Evolutionary conservation across 2,113 vertebrate genomes (phyloP), one percentile per base, ranked within the genome.

Genomic region (Marcusenius ussheri): DNA sequence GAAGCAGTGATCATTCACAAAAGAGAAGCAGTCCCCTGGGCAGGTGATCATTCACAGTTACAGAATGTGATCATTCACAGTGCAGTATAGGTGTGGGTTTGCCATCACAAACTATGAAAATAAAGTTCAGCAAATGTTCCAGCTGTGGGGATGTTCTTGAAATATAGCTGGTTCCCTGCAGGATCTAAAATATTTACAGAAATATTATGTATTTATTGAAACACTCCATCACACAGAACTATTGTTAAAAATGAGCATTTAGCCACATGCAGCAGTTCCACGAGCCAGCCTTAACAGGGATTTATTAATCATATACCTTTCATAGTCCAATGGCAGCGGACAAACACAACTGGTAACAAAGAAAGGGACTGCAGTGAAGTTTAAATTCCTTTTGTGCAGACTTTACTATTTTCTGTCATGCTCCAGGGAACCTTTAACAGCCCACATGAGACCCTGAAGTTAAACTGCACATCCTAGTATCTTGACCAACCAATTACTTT

Each of bases 401-500:
- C 51, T 85, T 83, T 84, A 74, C n/a, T 51, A 77, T 77, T 31
- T 53, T 49, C 85, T 15, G 85, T 77, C 85, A 88, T 24, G 85
- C 62, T 47, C 85, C 24, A 27, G 84, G 31, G 84, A 83, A 42
- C 66, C 39, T 89, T 89, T 84, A 89, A 89, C 47, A 84, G 66
- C 80, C 13, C 50, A 13, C 85, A 35, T 11, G 31, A 77, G 66
- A 31, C 49, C 58, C n/a, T 46, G 62, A 85, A 45, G 19, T 42
- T 90, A 87, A 88, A 77, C 58, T 62, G 24, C 85, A 50, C 66
- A 87, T 19, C 39, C 89, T 53, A 53, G 50, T 88, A 83, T 80
- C 90, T 53, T 62, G 87, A 56, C 66, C 87, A 56, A 49, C 87
- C 90, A 90, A 88, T 90, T 88, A 90, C 19, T 88, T 88, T 88